Conservation (phyloP, 2,797 vertebrate genomes). For the Periparus ater region DNA sequence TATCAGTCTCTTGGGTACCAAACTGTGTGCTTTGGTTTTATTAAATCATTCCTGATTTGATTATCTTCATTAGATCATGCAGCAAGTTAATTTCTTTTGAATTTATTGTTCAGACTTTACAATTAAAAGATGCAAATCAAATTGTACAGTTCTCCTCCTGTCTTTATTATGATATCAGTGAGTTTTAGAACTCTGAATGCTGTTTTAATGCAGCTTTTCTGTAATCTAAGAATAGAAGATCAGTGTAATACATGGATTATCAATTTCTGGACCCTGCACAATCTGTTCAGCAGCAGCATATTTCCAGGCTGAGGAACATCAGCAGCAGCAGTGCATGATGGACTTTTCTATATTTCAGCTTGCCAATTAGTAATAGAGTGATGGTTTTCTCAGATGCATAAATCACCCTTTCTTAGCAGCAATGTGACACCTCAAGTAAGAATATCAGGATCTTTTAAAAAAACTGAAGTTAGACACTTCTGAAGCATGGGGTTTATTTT, state of each 20-base stretch:
- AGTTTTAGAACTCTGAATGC: background rate
- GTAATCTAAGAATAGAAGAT: background rate
- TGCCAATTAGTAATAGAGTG: background rate
- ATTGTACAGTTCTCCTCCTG: background rate
- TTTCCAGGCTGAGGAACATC: background rate
- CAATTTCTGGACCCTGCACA: background rate
- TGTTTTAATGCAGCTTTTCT: background rate
- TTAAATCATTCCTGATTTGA: slow-evolving; percentile 53
- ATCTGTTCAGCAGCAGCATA: background rate
- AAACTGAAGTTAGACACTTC: background rate
- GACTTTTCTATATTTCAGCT: background rate
- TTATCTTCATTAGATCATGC: slow-evolving; percentile 9
- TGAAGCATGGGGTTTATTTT: background rate
- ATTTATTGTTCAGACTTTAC: background rate
- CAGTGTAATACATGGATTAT: background rate
- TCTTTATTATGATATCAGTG: background rate
- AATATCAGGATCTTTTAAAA: background rate
- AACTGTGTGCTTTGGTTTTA: slow-evolving; percentile 30
- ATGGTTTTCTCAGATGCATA: background rate
- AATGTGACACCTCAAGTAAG: background rate
- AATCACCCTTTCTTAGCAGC: background rate
- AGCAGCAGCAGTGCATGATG: background rate
- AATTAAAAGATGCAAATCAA: slow-evolving; percentile 41
- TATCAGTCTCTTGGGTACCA: slow-evolving; percentile 13
- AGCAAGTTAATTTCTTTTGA: slow-evolving; percentile 30